A percentile compares a stretch with the other conserved stretches of the same genome.
Evolutionary conservation across 2,797 vertebrate genomes (phyloP).

Genomic region (Helostoma temminkii): DNA sequence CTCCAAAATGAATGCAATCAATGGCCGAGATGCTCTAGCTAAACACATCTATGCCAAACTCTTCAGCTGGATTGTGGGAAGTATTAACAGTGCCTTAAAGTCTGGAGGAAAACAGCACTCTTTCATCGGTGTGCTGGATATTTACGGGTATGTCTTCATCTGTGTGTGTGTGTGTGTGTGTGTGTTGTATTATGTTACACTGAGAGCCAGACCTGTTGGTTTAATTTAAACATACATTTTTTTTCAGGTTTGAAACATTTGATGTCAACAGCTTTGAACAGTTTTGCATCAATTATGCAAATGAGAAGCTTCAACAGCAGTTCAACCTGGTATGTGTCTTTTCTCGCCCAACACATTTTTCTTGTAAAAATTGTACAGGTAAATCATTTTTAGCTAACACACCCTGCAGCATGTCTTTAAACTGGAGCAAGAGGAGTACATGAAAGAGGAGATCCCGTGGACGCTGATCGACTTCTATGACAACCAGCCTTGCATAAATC

Average conservation of each 20-base stretch:
- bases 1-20: constrained; percentile 88
- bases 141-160: constrained; percentile 90
- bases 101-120: constrained; percentile 89
- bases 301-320: constrained; percentile 98
- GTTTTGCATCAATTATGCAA: constrained; percentile 99
- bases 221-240: constrained; percentile 12
- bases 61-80: constrained; percentile 92
- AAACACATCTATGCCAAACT: constrained; percentile 95
- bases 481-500: constrained; percentile 97
- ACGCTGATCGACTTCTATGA: constrained; percentile 98
- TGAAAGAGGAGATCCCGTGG: constrained; percentile 98
- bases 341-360: neutral
- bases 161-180: too few relatives aligned
- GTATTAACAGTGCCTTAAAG: constrained; percentile 91
- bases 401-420: constrained; percentile 95
- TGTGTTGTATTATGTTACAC: neutral
- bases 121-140: constrained; percentile 97
- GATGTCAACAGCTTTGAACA: constrained; percentile 99
- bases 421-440: constrained; percentile 97
- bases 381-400: neutral
- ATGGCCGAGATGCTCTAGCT: constrained; percentile 93
- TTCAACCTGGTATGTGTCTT: constrained; percentile 93
- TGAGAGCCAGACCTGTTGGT: neutral
- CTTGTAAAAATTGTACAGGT: neutral
- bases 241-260: constrained; percentile 95